These are phyloP conservation scores for Phocoena phocoena DNA, from an alignment of 2,113 vertebrate genomes.

Conservation along the genomic window DNA sequence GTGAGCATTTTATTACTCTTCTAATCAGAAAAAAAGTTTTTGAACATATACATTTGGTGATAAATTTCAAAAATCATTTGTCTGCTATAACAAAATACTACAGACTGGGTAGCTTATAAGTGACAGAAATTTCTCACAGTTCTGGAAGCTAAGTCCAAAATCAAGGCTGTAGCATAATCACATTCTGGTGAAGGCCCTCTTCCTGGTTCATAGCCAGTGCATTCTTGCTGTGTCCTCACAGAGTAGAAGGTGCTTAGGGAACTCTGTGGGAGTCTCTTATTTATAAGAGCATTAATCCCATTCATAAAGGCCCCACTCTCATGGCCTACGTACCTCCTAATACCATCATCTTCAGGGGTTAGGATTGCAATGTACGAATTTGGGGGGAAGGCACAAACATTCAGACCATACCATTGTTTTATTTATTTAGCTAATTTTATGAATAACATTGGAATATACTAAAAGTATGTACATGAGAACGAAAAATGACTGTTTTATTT, in stretches of 20 bases:
- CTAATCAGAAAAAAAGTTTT: constrained; percentile 2
- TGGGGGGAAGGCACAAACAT: neutral
- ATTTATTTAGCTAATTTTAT: constrained; percentile 25
- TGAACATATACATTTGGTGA: neutral
- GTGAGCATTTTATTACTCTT: neutral
- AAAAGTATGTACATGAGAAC: neutral
- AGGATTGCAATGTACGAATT: neutral
- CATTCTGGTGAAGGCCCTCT: neutral
- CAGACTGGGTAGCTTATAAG: neutral
- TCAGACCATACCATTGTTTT: neutral
- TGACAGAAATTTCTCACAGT: neutral
- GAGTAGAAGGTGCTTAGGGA: neutral
- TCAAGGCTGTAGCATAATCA: neutral
- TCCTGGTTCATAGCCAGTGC: neutral
- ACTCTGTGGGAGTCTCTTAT: neutral
- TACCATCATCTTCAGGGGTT: neutral
- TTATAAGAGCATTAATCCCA: neutral
- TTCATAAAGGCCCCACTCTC: neutral
- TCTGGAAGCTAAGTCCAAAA: neutral
- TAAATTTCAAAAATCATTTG: constrained; percentile 23
- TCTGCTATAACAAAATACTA: neutral
- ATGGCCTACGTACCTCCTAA: neutral
- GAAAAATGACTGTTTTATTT: constrained; percentile 6
- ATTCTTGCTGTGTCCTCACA: neutral
- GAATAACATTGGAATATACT: neutral